A percentile compares a stretch with the other conserved stretches of the same genome.
Evolutionary conservation across 2,888 invertebrate species (phyloP).

Genomic region (Oscheius sp.): DNA sequence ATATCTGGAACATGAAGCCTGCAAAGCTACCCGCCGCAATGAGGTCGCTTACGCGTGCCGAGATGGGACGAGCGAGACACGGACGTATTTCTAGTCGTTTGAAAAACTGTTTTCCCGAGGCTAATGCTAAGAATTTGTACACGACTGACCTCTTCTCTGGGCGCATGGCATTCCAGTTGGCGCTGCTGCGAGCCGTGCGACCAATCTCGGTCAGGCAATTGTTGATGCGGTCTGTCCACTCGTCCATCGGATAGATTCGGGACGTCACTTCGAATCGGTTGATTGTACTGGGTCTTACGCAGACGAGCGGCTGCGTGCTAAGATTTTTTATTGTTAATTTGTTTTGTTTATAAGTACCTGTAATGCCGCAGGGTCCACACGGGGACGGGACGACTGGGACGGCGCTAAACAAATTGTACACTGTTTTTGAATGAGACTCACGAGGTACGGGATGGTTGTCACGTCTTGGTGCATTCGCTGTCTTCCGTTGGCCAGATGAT

Average conservation of each 20-base stretch:
- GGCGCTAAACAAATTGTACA: conserved; percentile 44
- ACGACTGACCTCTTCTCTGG: conserved; percentile 65
- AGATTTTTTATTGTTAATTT: conserved; percentile 27
- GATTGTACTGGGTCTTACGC: conserved; percentile 73
- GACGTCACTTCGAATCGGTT: conserved; percentile 65
- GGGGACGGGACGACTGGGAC: conserved; percentile 66
- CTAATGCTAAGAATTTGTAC: background rate
- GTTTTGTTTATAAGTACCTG: conserved; percentile 38
- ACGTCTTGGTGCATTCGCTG: conserved; percentile 72
- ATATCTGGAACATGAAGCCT: too few species aligned
- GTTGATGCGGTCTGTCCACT: conserved; percentile 70
- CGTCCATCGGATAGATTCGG: conserved; percentile 52
- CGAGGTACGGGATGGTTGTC: conserved; percentile 62
- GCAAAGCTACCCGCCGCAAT: too few species aligned
- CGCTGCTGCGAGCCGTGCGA: conserved; percentile 64
- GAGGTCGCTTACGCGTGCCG: too few species aligned
- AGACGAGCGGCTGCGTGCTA: conserved; percentile 73
- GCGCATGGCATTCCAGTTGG: conserved; percentile 60
- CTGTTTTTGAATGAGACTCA: conserved; percentile 17
- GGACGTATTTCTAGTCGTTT: too few species aligned
- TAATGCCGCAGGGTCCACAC: conserved; percentile 70
- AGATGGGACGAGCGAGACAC: too few species aligned
- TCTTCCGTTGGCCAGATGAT: conserved; percentile 69
- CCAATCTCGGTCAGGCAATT: conserved; percentile 71
- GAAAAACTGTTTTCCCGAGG: background rate